phyloP scores from a whole-genome alignment of 2,888 invertebrate genomes.

The Conops quadrifasciatus region DNA sequence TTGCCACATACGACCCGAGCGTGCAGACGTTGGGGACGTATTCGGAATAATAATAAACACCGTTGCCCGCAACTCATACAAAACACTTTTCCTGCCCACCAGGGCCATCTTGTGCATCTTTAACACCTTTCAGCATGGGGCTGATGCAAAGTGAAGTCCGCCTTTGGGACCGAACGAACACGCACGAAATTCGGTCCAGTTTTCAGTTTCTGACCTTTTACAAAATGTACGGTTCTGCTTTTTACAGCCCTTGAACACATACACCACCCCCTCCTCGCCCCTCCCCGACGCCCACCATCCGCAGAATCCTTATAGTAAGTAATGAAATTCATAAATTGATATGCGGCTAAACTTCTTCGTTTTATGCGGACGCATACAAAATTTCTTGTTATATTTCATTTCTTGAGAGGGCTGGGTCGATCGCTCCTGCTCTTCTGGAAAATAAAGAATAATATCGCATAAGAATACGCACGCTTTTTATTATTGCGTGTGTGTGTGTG shows the following conservation, averaged over 20 bases:
- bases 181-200: background rate
- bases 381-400: constrained; percentile 37
- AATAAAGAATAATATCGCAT: constrained; percentile 20
- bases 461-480: constrained; percentile 12
- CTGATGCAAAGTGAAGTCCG: constrained; percentile 13
- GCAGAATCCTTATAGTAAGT: constrained; percentile 50
- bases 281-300: constrained; percentile 9
- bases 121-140: constrained; percentile 36
- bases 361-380: constrained; percentile 31
- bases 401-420: background rate
- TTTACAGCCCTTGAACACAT: constrained; percentile 45
- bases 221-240: constrained; percentile 57
- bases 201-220: constrained; percentile 50
- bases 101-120: constrained; percentile 1
- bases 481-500: constrained; percentile 41
- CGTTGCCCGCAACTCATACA: constrained; percentile 34
- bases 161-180: background rate
- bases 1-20: constrained; percentile 27
- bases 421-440: background rate
- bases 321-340: constrained; percentile 62
- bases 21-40: constrained; percentile 21
- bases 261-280: background rate
- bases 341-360: constrained; percentile 62
- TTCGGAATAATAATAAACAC: constrained; percentile 49
- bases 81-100: constrained; percentile 16